Evolutionary conservation across 1,140 invertebrate genomes (phyloP).

Genomic region (Pogonomyrmex californicus): DNA sequence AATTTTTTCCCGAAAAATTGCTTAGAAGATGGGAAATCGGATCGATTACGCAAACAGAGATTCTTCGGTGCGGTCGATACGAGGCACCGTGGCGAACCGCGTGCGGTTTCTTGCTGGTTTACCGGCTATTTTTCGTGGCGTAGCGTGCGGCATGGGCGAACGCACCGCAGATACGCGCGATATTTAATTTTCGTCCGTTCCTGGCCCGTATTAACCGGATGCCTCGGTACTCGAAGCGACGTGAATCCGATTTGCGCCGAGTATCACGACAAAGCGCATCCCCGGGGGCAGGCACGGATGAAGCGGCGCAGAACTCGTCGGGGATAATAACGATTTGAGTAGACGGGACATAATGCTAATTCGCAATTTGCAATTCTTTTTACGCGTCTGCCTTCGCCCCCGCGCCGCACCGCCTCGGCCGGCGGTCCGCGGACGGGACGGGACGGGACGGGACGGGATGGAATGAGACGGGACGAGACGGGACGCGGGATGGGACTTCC

Average conservation of each 20-base stretch:
- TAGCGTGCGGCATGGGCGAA: constrained; percentile 37
- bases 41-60: neutral
- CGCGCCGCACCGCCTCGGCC: constrained; percentile 12
- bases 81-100: constrained; percentile 60
- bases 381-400: constrained; percentile 67
- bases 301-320: constrained; percentile 66
- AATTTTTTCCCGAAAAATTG: constrained; percentile 41
- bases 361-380: constrained; percentile 84
- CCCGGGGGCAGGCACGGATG: constrained; percentile 66
- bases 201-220: constrained; percentile 74
- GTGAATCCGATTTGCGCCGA: constrained; percentile 75
- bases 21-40: constrained; percentile 33
- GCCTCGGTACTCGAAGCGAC: constrained; percentile 73
- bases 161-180: constrained; percentile 65
- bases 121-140: constrained; percentile 68
- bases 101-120: constrained; percentile 71
- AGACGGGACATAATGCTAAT: constrained; percentile 82
- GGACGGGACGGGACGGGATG: constrained; percentile 67
- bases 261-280: constrained; percentile 76
- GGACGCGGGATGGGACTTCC: constrained; percentile 67
- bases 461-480: constrained; percentile 65
- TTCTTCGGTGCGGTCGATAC: constrained; percentile 46
- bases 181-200: constrained; percentile 75
- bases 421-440: constrained; percentile 56
- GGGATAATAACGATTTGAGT: constrained; percentile 82